Base-by-base conservation (phyloP, 2,888 invertebrate genomes). In the Caenorhabditis zanzibari region DNA sequence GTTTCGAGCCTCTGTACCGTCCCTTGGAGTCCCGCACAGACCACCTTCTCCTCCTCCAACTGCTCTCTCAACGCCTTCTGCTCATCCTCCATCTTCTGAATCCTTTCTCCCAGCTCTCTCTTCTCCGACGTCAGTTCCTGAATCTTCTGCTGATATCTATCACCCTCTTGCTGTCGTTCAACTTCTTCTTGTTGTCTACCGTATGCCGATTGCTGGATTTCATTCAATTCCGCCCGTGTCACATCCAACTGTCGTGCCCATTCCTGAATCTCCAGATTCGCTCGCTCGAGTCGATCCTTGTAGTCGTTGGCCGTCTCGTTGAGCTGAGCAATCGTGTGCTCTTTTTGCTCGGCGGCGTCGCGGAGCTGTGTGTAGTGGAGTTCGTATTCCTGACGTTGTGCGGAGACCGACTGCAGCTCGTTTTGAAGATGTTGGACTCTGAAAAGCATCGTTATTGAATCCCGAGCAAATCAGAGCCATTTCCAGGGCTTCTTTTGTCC, bases 291-390 rank as follows among this genome's bases (percentile, higher is more conserved):
- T 10, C 56, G 47, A 4, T 58, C 54, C 56, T 66, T 22, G 41
- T 69, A 75, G 10, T 79, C 79, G 10, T 26, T 64, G 35, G 52
- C 24, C 4, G 12, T 24, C 38, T 68, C 63, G 16, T 32, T 66
- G 49, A 80, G 56, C 14, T 49, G 35, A 19, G 16, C 44, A 10
- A 83, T 64, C 19, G 79, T 63, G 3, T 22, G 19, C 12, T 79
- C 79, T 49, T 79, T 79, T 49, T 75, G 74, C 69, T 71, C 64
- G 9, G 56, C n/a, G 5, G 54, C 16, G n/a, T 69, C 71, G 16
- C 71, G 32, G 22, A 77, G 41, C 35, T 83, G 74, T 28, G 74
- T 69, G 26, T 28, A 77, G 26, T 73, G 68, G 4, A 58, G 19
- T 26, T 74, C 83, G 16, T 38, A 64, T 47, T 79, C 74, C 16